Evolutionary conservation across 2,113 vertebrate genomes (phyloP).

Genomic region (Pelusios castaneus): DNA sequence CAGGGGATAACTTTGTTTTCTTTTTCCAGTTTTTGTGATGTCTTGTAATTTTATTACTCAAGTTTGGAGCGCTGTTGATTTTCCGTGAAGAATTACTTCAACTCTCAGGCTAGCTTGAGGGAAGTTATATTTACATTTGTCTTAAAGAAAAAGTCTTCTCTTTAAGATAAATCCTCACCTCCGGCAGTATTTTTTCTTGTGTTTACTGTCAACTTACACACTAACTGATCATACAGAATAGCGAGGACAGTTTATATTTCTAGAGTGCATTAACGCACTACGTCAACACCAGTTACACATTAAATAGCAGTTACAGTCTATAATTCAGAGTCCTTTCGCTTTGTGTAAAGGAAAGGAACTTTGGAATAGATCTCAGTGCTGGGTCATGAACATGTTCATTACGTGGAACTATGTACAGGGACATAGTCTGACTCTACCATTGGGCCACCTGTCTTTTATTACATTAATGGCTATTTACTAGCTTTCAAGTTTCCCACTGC

Average conservation of each 20-base stretch:
- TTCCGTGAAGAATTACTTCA: background rate
- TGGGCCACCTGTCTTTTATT: background rate
- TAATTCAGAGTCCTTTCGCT: background rate
- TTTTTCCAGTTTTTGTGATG: background rate
- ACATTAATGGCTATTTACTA: background rate
- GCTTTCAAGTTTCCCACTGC: background rate
- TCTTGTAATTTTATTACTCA: background rate
- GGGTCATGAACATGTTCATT: background rate
- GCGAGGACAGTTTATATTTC: background rate
- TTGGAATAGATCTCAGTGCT: background rate
- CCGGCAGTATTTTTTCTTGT: fast-evolving
- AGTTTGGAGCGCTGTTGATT: background rate
- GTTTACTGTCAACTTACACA: fast-evolving
- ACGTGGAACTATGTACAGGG: background rate
- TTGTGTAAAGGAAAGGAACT: background rate
- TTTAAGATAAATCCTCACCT: fast-evolving
- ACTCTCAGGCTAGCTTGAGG: background rate
- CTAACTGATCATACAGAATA: background rate
- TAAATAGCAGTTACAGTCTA: background rate
- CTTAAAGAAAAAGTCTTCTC: background rate
- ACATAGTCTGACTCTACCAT: background rate
- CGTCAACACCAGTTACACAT: background rate
- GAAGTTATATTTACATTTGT: fast-evolving
- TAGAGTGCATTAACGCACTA: background rate
- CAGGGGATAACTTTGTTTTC: fast-evolving